Evolutionary conservation across 2,888 invertebrate species (phyloP).

Genomic region (Danaus chrysippus): DNA sequence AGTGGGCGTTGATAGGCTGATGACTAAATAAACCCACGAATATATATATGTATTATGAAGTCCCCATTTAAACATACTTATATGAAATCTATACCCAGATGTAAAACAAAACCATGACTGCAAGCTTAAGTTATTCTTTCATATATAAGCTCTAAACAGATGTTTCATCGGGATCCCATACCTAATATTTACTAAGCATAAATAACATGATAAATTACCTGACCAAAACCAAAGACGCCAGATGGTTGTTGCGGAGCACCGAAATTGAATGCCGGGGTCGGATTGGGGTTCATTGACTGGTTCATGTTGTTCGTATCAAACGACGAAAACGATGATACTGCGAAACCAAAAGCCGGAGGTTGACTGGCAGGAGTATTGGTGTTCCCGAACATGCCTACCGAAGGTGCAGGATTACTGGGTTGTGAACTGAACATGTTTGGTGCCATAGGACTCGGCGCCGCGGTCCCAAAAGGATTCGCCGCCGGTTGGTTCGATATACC

Average conservation of each 20-base stretch:
- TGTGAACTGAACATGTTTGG: constrained; percentile 48
- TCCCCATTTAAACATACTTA: no score
- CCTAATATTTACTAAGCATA: neutral
- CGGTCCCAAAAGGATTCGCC: constrained; percentile 44
- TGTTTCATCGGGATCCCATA: neutral
- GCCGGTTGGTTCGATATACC: constrained; percentile 45
- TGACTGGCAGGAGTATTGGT: constrained; percentile 34
- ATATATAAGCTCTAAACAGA: neutral
- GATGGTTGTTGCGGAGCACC: constrained; percentile 42
- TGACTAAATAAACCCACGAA: no score
- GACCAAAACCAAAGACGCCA: constrained; percentile 60
- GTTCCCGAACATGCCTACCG: constrained; percentile 48
- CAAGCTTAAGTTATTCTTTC: neutral
- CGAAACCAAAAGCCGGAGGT: constrained; percentile 47
- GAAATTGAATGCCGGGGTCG: constrained; percentile 54
- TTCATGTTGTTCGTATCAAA: constrained; percentile 45
- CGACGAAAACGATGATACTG: constrained; percentile 42
- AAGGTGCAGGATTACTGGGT: constrained; percentile 36
- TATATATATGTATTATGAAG: no score
- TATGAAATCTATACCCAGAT: no score
- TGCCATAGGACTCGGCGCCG: constrained; percentile 39
- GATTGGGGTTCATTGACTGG: constrained; percentile 34
- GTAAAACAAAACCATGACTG: no score
- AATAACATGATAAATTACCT: constrained; percentile 42
- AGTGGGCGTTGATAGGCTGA: no score